Base-by-base conservation (phyloP, 2,888 invertebrate genomes). In the Drosophila kokeensis region DNA sequence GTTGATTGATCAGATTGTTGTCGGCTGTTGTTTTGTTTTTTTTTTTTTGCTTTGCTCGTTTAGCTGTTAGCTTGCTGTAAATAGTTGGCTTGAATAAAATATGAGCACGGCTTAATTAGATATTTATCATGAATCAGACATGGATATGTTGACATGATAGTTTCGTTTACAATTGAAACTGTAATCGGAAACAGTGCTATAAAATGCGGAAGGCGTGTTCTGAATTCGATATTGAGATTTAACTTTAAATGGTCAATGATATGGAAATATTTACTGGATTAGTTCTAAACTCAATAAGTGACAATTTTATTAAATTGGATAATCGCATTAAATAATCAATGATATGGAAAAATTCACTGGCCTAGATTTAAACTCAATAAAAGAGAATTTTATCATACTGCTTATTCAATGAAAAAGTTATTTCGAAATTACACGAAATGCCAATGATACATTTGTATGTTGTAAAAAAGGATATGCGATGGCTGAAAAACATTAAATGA, bases 1-100 rank as follows among this genome's bases (percentile, higher is more conserved):
- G 82, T 85, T 89, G 84, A 85, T 85, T 87, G 76, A 71, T 64
- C 30, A 36, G 29, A 67, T 67, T 53, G 36, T 11, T 61, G 49
- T 57, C 52, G 40, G 10, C 8, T 8, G n/a, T 36, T 40, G 49
- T 54, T 59, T 11, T 59, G 24, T 24, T 49, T 42, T 36, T 50
- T 65, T 30, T 61, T 32, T 50, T 6, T 42, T 24, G 21, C 15
- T 45, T 45, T 24, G 8, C 68, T 54, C 61, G 63, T 70, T 65
- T 65, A 50, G 62, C 62, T 67, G 67, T 74, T 80, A 76, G 73
- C 66, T 74, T 78, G 78, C n/a, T 30, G 63, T 58, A 57, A 76
- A 29, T 62, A 52, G 42, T 45, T 38, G 42, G 18, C 21, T 15
- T 24, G 66, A 53, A 70, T 70, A 42, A 27, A 45, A 40, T 29